Percentiles rank a stretch among this genome's conserved stretches.
phyloP scores from a whole-genome alignment of 2,113 vertebrate species.

The Phyllostomus discolor region DNA sequence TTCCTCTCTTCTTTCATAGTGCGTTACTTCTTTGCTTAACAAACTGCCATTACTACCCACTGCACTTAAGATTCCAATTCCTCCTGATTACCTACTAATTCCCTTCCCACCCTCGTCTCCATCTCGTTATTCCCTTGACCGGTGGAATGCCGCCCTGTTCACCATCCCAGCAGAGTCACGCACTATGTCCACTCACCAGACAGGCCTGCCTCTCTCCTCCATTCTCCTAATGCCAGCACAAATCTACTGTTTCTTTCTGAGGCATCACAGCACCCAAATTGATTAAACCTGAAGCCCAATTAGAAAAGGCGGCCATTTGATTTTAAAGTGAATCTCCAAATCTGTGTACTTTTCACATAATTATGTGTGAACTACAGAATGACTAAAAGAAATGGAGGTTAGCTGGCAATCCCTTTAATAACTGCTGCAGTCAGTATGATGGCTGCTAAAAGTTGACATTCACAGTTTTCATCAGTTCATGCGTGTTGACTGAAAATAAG shows the following conservation, averaged over 20 bases:
- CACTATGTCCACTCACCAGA: neutral
- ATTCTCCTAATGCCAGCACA: neutral
- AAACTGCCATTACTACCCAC: neutral
- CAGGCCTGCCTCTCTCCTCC: neutral
- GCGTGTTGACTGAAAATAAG: neutral
- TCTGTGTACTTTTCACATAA: neutral
- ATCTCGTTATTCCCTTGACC: neutral
- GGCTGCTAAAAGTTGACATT: neutral
- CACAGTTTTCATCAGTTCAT: neutral
- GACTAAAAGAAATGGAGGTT: neutral
- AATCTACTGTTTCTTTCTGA: neutral
- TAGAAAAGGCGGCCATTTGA: neutral
- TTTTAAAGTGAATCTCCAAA: neutral
- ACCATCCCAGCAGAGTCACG: neutral
- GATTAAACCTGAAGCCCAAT: neutral
- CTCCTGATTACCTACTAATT: neutral
- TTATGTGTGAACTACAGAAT: neutral
- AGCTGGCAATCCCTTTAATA: neutral
- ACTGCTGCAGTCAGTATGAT: neutral
- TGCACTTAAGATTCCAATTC: neutral
- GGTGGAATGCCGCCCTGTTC: neutral
- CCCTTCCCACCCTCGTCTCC: neutral
- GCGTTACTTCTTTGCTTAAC: neutral
- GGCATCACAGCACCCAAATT: neutral
- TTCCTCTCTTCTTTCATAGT: neutral